Evolutionary conservation across 2,888 invertebrate genomes (phyloP).

Genomic region (Halictus ligatus): DNA sequence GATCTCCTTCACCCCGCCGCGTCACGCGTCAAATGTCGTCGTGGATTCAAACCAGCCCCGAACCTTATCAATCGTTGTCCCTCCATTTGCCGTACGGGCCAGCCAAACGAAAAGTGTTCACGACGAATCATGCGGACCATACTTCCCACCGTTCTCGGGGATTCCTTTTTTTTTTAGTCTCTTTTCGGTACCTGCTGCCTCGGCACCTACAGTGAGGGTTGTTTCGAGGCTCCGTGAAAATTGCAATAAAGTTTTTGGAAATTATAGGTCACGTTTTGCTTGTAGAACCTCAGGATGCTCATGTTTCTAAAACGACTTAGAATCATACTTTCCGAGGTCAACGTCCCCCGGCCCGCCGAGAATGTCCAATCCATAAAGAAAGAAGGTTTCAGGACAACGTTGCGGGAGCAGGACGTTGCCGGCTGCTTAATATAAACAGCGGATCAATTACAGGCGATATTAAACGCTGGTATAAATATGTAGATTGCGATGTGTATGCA

Average conservation of each 20-base stretch:
- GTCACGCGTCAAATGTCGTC: conserved; percentile 48
- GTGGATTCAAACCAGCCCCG: conserved; percentile 26
- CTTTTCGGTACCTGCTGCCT: not conserved
- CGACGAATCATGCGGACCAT: conserved; percentile 3
- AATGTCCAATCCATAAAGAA: not conserved
- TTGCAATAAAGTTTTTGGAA: too few species aligned
- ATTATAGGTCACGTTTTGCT: too few species aligned
- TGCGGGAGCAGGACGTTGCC: not conserved
- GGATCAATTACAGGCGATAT: conserved; percentile 19
- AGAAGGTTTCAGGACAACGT: not conserved
- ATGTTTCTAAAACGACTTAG: too few species aligned
- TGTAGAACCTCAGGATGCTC: too few species aligned
- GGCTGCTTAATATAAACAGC: not conserved
- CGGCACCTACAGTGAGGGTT: too few species aligned
- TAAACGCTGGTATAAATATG: conserved; percentile 52
- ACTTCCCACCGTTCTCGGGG: not conserved
- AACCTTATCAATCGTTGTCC: conserved; percentile 55
- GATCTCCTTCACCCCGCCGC: conserved; percentile 45
- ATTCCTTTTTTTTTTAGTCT: not conserved
- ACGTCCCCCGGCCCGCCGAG: too few species aligned
- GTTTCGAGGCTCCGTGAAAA: too few species aligned
- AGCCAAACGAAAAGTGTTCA: conserved; percentile 33
- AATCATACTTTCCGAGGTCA: too few species aligned
- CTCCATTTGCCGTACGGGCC: conserved; percentile 20
- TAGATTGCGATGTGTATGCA: conserved; percentile 52